Percentiles rank a stretch among this genome's conserved stretches.
These are phyloP conservation scores for Ceyx margarethae DNA, from an alignment of 2,113 vertebrate genomes.

Conservation along the genomic window DNA sequence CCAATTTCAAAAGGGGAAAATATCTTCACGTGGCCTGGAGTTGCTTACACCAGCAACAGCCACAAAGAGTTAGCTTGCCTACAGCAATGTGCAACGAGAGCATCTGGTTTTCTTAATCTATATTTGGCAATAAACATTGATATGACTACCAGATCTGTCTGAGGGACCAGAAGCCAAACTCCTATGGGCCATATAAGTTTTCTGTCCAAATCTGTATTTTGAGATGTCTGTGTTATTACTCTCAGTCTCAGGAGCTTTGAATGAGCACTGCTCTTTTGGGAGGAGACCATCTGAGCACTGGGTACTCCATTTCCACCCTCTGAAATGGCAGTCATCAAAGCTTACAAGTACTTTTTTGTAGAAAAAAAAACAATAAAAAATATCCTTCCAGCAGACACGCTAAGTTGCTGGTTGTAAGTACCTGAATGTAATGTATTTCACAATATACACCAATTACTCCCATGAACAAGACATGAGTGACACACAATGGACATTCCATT, in stretches of 20 bases:
- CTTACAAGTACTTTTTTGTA: background rate
- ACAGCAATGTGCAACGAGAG: background rate
- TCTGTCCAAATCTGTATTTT: background rate
- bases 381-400: background rate
- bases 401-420: background rate
- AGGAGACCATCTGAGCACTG: background rate
- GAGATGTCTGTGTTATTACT: background rate
- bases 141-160: background rate
- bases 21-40: rapidly evolving
- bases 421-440: background rate
- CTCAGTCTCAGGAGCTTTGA: background rate
- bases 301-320: background rate
- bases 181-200: background rate
- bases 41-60: background rate
- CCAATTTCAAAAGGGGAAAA: background rate
- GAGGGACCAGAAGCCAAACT: background rate
- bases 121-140: background rate
- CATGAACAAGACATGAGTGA: background rate
- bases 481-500: background rate
- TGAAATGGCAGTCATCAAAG: background rate
- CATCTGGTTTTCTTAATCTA: background rate
- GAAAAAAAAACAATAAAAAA: background rate
- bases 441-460: background rate
- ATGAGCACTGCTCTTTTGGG: background rate
- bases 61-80: rapidly evolving